Conservation (phyloP, 2,797 vertebrate species). For the Coendou prehensilis region DNA sequence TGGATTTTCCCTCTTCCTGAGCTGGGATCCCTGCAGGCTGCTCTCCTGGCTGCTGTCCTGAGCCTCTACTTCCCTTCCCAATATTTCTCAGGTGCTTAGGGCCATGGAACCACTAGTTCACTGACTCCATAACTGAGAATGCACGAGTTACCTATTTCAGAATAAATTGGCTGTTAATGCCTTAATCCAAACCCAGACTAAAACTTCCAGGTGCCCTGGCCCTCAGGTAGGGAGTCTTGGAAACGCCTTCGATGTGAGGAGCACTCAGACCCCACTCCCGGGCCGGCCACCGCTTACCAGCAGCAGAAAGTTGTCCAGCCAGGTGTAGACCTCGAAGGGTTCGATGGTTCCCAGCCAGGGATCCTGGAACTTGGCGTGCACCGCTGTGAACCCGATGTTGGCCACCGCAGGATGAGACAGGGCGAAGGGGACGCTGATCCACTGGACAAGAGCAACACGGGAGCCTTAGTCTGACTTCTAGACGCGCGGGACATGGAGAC, state of each 20-base stretch:
- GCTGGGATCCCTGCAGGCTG: background rate
- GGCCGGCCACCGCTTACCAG: constrained; percentile 91
- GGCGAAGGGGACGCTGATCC: constrained; percentile 98
- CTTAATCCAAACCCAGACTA: background rate
- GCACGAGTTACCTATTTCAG: background rate
- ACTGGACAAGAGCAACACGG: constrained; percentile 90
- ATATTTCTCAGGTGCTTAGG: background rate
- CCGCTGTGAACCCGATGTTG: constrained; percentile 95
- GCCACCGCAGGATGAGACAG: constrained; percentile 95
- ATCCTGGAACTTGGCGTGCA: constrained; percentile 93
- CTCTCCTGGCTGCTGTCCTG: background rate
- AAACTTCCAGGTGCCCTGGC: background rate
- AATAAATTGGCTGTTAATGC: background rate
- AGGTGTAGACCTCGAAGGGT: constrained; percentile 92
- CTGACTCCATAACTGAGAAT: background rate
- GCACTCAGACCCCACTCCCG: background rate
- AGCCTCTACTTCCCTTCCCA: background rate
- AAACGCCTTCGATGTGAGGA: background rate
- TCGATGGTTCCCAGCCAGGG: constrained; percentile 95
- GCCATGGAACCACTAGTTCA: background rate
- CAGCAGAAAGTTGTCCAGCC: constrained; percentile 97
- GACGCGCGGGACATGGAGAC: too few species aligned
- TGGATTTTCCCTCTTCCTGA: background rate
- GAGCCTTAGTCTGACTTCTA: constrained; percentile 20
- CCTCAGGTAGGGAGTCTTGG: background rate